These are phyloP conservation scores for Charadrius vociferus DNA, from an alignment of 2,113 vertebrate species.

Conservation along the genomic window DNA sequence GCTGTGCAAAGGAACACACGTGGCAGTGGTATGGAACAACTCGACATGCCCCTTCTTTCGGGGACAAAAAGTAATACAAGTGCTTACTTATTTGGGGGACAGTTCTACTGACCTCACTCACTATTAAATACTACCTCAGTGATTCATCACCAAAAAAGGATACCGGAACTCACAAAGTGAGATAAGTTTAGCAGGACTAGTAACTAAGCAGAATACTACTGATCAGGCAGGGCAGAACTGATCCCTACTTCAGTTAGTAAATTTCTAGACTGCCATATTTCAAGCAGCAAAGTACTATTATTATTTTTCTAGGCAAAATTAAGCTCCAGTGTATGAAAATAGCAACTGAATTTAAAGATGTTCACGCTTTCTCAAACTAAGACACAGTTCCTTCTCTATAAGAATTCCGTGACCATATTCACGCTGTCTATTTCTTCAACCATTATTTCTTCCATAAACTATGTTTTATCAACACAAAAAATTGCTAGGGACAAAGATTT, in stretches of 20 bases:
- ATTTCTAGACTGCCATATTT: neutral
- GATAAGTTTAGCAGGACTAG: neutral
- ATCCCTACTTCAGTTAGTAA: neutral
- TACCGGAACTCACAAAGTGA: neutral
- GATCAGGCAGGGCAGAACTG: neutral
- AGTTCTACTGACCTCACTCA: neutral
- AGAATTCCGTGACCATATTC: neutral
- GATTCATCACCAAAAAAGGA: neutral
- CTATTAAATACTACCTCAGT: neutral
- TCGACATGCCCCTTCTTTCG: neutral
- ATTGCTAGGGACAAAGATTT: neutral
- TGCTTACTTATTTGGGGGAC: neutral
- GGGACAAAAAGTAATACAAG: neutral
- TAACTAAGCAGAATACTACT: neutral
- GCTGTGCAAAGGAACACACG: neutral
- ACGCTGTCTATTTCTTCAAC: neutral
- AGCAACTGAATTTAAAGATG: neutral
- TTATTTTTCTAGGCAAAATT: neutral
- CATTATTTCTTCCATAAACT: neutral
- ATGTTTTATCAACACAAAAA: neutral
- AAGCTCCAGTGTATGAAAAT: neutral
- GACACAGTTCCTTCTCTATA: neutral
- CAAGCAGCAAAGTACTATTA: neutral
- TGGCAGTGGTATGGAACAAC: neutral
- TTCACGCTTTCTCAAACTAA: neutral